Evolutionary conservation across 2,888 invertebrate species (phyloP).

Genomic region (Emmelina monodactyla): DNA sequence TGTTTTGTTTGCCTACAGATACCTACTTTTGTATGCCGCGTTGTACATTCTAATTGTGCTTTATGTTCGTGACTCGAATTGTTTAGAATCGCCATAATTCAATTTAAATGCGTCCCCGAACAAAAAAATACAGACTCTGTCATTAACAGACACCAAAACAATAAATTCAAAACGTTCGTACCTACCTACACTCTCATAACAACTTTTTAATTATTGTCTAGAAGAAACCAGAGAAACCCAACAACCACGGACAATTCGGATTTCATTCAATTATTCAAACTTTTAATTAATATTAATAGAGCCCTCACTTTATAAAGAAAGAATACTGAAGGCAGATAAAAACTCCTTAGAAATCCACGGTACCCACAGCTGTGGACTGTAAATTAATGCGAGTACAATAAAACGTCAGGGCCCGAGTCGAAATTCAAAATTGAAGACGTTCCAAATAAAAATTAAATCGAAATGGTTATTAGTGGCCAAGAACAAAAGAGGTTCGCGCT

Average conservation of each 20-base stretch:
- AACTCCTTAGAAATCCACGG: slow-evolving; percentile 60
- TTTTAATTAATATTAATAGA: slow-evolving; percentile 67
- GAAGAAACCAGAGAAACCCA: slow-evolving; percentile 45
- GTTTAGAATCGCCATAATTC: slow-evolving; percentile 5
- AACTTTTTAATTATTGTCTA: slow-evolving; percentile 54
- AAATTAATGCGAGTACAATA: slow-evolving; percentile 65
- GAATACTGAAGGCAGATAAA: slow-evolving; percentile 56
- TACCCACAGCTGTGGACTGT: slow-evolving; percentile 59
- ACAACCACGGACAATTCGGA: slow-evolving; percentile 55
- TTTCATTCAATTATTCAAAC: slow-evolving; percentile 64
- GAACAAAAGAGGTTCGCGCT: slow-evolving; percentile 40
- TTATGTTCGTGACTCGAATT: slow-evolving; percentile 45
- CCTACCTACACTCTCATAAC: slow-evolving; percentile 21
- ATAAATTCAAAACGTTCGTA: no score
- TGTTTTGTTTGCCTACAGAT: no score
- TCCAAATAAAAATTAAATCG: slow-evolving; percentile 49
- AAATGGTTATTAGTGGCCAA: slow-evolving; percentile 50
- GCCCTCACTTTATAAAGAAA: slow-evolving; percentile 60
- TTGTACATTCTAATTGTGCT: slow-evolving; percentile 47
- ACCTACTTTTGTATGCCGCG: slow-evolving; percentile 50
- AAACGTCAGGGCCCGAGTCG: slow-evolving; percentile 34
- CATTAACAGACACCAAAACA: slow-evolving; percentile 42
- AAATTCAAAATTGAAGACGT: slow-evolving; percentile 45
- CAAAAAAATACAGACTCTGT: neutral
- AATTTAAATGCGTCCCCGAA: no score